These are phyloP conservation scores for Cataglyphis livida DNA, from an alignment of 2,888 invertebrate genomes.

Conservation along the genomic window DNA sequence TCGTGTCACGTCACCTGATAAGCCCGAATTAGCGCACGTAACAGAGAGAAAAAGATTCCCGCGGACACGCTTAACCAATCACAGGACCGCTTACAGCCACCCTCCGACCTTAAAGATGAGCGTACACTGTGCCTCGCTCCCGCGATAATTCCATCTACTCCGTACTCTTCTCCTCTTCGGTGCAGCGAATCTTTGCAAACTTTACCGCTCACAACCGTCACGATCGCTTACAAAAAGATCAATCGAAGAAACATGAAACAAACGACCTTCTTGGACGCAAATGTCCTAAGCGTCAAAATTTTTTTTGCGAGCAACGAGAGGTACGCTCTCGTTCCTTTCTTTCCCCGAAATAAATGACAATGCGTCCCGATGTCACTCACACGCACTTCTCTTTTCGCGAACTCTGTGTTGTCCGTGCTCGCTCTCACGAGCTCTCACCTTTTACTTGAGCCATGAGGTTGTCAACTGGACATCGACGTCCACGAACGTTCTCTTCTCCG, in stretches of 20 bases:
- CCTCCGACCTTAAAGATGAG: slow-evolving; percentile 68
- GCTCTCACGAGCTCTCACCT: slow-evolving; percentile 65
- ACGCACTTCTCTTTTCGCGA: slow-evolving; percentile 35
- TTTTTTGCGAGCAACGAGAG: background rate
- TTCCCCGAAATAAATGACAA: slow-evolving; percentile 4
- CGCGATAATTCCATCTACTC: slow-evolving; percentile 21
- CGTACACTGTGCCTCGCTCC: slow-evolving; percentile 59
- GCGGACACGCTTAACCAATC: slow-evolving; percentile 66
- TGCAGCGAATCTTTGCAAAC: background rate
- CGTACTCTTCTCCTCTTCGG: background rate
- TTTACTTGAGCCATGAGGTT: slow-evolving; percentile 68
- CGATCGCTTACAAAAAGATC: background rate
- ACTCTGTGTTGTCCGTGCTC: slow-evolving; percentile 47
- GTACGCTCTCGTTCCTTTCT: background rate
- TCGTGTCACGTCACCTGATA: slow-evolving; percentile 26
- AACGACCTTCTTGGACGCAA: background rate
- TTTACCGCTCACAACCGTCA: background rate
- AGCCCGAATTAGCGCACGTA: slow-evolving; percentile 55
- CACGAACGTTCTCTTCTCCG: slow-evolving; percentile 66
- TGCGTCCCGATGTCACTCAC: background rate
- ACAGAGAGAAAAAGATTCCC: slow-evolving; percentile 55
- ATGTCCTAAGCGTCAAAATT: background rate
- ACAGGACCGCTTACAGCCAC: slow-evolving; percentile 61
- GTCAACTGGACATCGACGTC: slow-evolving; percentile 72
- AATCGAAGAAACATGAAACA: background rate